Base-by-base conservation (phyloP, 2,797 vertebrate genomes). In the Margarornis squamiger region DNA sequence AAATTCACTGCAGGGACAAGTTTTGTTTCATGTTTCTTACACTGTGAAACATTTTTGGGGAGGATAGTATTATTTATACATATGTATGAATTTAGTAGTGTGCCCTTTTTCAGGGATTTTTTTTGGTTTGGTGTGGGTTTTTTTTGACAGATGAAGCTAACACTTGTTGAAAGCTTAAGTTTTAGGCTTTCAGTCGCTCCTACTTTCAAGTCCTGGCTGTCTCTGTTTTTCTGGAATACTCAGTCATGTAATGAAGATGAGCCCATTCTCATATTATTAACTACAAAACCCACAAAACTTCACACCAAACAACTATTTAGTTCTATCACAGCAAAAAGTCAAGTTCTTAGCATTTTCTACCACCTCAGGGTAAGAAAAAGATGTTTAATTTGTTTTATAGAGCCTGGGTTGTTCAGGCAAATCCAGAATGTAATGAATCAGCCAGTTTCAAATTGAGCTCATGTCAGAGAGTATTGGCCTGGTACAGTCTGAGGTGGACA, bases 401-500 rank as follows among this genome's bases (percentile, higher is more conserved):
- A 66, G 10, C 9, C 20, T 34, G 4, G 9, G 4, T 14, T 73
- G 4, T 27, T 51, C 12, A 59, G 62, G 51, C 3, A 81, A 55
- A 48, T 7, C 6, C 2, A 0, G 20, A 38, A 9, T 49, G 51
- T 61, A 75, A 57, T n/a, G 4, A 58, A 15, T 29, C 39, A 46
- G 1, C 6, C 1, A 2, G 13, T 77, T 88, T 67, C 21, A 38
- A 32, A 68, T 6, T 11, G 27, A 55, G 4, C 8, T 77, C 62
- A 7, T 67, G 15, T 73, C 43, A 70, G 29, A 43, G 1, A 0
- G 2, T 1, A 2, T 2, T 70, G 19, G 27, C 5, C 34, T 68
- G 0, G 0, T 18, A 71, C 18, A 63, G 8, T 17, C 17, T 10
- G 4, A 32, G 30, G 6, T 19, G 6, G 1, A 27, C 23, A 17